Base-by-base conservation (phyloP, 2,113 vertebrate species). In the Campylomormyrus tamandua region DNA sequence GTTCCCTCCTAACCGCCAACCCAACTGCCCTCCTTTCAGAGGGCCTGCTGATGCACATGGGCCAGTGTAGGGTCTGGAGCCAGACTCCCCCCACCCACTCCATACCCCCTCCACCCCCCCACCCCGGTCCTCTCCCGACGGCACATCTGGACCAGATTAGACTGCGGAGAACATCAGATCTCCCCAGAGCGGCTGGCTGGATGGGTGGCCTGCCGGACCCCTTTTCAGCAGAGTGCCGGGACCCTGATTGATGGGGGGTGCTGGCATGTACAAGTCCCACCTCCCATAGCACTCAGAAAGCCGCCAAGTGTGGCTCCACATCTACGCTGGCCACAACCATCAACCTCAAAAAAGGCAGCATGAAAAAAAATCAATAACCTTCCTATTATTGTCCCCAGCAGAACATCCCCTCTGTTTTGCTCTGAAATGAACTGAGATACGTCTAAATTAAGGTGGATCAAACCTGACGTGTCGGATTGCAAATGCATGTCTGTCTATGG, bases 61-160 rank as follows among this genome's bases (percentile, higher is more conserved):
- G 89, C 53, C n/a, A 46, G 52, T 27, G 13, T n/a, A 52, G 49
- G 56, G 39, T 27, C 53, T 87, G 58, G 53, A 50, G 83, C 45
- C 48, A 58, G 53, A 45, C 80, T 50, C 21, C 74, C 13, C 45
- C 48, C 88, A 27, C 39, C 83, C 62, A 13, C 13, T 35, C 50
- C 62, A 31, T 58, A 42, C 2, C 85, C 53, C 58, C 48, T 49
- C n/a, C 53, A 31, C 46, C 10, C 35, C 48, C 27, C n/a, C 10
- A n/a, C 88, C 88, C 84, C 70, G 31, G 52, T 62, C 88, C 53
- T 88, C 77, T 83, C 93, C 93, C 93, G 89, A 93, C 91, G 87
- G 93, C 92, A 95, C 96, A 96, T 96, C 96, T 96, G 96, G 96
- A 96, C 93, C 87, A 89, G 93, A 96, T 96, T 96, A 96, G 90